Base-by-base conservation (phyloP, 2,888 invertebrate species). In the Orchestes rusci region DNA sequence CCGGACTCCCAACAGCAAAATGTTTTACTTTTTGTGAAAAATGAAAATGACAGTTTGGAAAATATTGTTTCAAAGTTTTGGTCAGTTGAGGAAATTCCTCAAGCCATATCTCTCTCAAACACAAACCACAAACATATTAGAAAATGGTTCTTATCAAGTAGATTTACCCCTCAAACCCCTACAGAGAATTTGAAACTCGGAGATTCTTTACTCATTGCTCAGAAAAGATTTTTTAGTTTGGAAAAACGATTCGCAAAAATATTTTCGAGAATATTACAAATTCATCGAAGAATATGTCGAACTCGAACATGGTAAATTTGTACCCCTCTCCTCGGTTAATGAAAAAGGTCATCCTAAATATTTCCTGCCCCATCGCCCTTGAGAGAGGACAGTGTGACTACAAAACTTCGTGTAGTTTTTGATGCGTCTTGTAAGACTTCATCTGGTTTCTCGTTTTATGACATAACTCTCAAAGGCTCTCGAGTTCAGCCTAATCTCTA, bases 351-450 rank as follows among this genome's bases (percentile, higher is more conserved):
- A 37, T 2, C 8, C 15, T 16, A 48, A 48, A 40, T 50, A 46
- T 37, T 50, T 43, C 23, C 13, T 50, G 5, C 50, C 50, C 1
- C 50, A 50, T 17, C 45, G 43, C 12, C 17, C 27, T n/a, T 51
- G 2, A 34, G 35, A 29, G 37, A 44, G 19, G 34, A 39, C 1
- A 43, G 41, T 18, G 1, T 33, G 4, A 39, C 48, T 3, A 53
- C 51, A 8, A 40, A 42, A 19, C 16, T 47, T 2, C 18, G 51
- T 1, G 51, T 53, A 3, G 51, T 53, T 1, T 53, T 51, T 36
- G 51, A 53, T 29, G 43, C 23, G 3, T 46, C 41, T 20, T 27
- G 23, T n/a, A 38, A 41, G 30, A 39, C 46, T 19, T n/a, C 44
- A 8, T 29, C 35, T 3, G 36, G 43, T 3, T 16, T 30, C 1